These are phyloP conservation scores for Vulpes vulpes DNA, from an alignment of 2,113 vertebrate genomes.

Conservation along the genomic window DNA sequence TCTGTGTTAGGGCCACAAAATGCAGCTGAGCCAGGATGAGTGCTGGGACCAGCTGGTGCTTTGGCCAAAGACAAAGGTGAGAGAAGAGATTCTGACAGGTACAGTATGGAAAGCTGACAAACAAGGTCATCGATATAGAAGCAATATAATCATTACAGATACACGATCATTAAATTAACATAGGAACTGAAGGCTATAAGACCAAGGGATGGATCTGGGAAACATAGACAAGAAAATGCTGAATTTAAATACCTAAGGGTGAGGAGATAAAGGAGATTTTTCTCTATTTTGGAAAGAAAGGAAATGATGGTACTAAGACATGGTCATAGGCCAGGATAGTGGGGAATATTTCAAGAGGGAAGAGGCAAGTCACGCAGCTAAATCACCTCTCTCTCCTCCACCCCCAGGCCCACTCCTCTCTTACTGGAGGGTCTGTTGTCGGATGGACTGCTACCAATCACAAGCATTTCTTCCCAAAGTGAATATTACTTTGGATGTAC, in stretches of 20 bases:
- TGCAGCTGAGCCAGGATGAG: neutral
- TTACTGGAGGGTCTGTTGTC: neutral
- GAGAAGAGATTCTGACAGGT: neutral
- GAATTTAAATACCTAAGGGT: neutral
- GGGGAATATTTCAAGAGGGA: neutral
- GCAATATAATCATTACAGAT: neutral
- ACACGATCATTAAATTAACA: neutral
- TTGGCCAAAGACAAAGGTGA: slow-evolving; percentile 12
- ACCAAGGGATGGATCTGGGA: neutral
- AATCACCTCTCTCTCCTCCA: neutral
- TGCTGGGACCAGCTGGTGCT: neutral
- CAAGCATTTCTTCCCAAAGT: neutral
- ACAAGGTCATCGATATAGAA: neutral
- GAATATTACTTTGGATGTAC: slow-evolving; percentile 1
- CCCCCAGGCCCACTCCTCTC: neutral
- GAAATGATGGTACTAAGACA: neutral
- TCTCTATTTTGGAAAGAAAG: neutral
- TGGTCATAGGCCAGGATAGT: neutral
- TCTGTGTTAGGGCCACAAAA: neutral
- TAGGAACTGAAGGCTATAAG: neutral
- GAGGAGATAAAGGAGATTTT: neutral
- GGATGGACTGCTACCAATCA: neutral
- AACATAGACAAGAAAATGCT: neutral
- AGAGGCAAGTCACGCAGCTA: neutral
- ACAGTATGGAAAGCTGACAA: neutral